Evolutionary conservation across 2,888 invertebrate species (phyloP).

Genomic region (Mythimna impura): DNA sequence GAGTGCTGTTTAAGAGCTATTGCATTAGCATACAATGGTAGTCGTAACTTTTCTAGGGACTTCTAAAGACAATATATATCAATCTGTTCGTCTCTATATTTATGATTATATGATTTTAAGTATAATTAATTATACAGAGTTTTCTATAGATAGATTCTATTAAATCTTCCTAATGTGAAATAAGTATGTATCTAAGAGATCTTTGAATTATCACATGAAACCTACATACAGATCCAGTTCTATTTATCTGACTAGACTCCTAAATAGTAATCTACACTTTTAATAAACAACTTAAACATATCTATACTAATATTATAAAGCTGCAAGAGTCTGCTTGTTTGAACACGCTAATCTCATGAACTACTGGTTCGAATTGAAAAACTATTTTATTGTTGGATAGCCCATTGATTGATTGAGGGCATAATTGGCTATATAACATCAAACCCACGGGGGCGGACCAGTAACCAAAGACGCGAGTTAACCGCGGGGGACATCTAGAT

Average conservation of each 20-base stretch:
- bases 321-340: too few species aligned
- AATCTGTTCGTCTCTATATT: neutral
- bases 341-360: too few species aligned
- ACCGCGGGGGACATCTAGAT: too few species aligned
- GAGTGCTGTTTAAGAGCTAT: slow-evolving; percentile 53
- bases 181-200: neutral
- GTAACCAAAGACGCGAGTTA: too few species aligned
- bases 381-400: too few species aligned
- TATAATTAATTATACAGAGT: neutral
- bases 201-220: neutral
- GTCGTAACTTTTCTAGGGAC: slow-evolving; percentile 9
- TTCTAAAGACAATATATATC: slow-evolving; percentile 15
- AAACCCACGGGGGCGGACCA: too few species aligned
- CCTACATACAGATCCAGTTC: slow-evolving; percentile 3
- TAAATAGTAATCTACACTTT: slow-evolving; percentile 4
- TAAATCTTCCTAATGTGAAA: neutral
- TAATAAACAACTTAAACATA: too few species aligned
- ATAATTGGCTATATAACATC: too few species aligned
- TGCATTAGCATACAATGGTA: slow-evolving; percentile 55
- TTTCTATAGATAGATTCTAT: neutral
- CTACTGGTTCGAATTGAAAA: too few species aligned
- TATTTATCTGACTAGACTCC: slow-evolving; percentile 31
- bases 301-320: too few species aligned
- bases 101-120: neutral
- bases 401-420: too few species aligned